A percentile compares a stretch with the other conserved stretches of the same genome.
Conservation (phyloP, 2,113 vertebrate genomes). For the Lycaon pictus region DNA sequence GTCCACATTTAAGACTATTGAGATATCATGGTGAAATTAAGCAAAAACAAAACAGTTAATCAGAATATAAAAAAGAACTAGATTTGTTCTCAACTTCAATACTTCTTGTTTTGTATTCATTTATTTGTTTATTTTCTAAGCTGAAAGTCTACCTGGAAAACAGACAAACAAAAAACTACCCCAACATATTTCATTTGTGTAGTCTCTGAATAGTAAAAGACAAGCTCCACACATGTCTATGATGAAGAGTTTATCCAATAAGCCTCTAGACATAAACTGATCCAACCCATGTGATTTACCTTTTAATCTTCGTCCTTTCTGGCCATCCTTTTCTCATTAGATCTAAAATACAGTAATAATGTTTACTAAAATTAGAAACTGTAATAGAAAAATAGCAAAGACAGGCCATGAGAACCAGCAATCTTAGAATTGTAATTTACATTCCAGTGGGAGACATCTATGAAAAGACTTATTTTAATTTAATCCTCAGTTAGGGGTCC, state of each 20-base stretch:
- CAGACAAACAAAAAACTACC: neutral
- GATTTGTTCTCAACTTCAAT: neutral
- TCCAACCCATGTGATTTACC: neutral
- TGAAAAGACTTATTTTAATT: slow-evolving; percentile 72
- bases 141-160: neutral
- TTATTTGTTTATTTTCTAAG: neutral
- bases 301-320: slow-evolving; percentile 54
- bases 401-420: slow-evolving; percentile 45
- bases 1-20: neutral
- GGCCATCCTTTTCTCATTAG: slow-evolving; percentile 58
- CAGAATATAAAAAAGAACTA: neutral
- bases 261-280: neutral
- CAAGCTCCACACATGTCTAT: neutral
- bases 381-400: slow-evolving; percentile 72
- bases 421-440: slow-evolving; percentile 74
- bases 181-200: neutral
- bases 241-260: neutral
- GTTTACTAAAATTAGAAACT: slow-evolving; percentile 69
- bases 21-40: neutral
- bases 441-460: slow-evolving; percentile 63
- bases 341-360: slow-evolving; percentile 58
- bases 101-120: neutral
- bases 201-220: neutral
- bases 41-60: neutral
- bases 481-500: slow-evolving; percentile 71